These are phyloP conservation scores for Aphodius granarius DNA, from an alignment of 2,888 invertebrate genomes.

Conservation along the genomic window DNA sequence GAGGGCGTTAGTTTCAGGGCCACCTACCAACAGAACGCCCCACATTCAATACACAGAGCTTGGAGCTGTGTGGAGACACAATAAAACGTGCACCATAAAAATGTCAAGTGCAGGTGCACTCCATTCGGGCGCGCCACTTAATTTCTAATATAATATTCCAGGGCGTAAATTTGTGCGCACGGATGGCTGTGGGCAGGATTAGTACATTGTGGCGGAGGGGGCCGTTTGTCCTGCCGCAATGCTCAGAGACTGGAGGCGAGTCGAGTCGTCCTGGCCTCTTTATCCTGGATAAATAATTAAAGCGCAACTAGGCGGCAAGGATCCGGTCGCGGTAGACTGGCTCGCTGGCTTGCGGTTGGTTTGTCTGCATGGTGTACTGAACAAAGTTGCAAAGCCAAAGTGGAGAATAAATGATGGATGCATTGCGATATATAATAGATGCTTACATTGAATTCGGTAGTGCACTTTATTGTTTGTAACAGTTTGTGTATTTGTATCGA, in stretches of 20 bases:
- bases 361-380: not conserved
- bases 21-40: not conserved
- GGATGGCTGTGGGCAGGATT: not conserved
- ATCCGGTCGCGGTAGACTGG: not conserved
- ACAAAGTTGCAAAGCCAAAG: not conserved
- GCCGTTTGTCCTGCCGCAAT: not conserved
- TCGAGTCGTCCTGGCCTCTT: not conserved
- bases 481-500: no score
- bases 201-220: not conserved
- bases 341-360: not conserved
- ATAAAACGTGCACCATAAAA: slow-evolving; percentile 8
- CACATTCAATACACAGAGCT: not conserved
- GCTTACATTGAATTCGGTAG: no score
- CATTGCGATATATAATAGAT: no score
- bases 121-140: slow-evolving; percentile 1
- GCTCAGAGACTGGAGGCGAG: not conserved
- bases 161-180: slow-evolving; percentile 2
- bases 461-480: no score
- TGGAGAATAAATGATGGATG: no score
- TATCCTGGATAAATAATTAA: not conserved
- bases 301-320: not conserved
- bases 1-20: not conserved
- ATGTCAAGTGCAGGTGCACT: slow-evolving; percentile 12
- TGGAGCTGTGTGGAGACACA: not conserved
- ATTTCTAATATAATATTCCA: slow-evolving; percentile 13